These are phyloP conservation scores for Pristionchus japonicus DNA, from an alignment of 2,888 invertebrate species.

Conservation along the genomic window DNA sequence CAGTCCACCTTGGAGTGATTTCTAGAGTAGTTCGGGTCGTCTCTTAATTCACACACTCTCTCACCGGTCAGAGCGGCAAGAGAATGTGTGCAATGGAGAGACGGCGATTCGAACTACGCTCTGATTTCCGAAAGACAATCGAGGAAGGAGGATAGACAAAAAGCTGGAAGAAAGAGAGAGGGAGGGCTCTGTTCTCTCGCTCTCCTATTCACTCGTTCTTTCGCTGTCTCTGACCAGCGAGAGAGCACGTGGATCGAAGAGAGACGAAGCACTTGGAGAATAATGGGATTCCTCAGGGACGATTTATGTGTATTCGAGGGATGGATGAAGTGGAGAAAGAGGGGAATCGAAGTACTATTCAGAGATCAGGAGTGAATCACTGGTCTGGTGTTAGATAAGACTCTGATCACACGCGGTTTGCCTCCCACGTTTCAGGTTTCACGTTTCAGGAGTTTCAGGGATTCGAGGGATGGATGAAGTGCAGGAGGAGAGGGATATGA, in stretches of 20 bases:
- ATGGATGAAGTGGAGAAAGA: neutral
- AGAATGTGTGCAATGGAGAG: too few species aligned
- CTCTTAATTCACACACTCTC: too few species aligned
- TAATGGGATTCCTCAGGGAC: neutral
- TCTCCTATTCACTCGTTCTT: neutral
- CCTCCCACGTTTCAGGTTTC: too few species aligned
- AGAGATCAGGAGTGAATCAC: too few species aligned
- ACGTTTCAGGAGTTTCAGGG: too few species aligned
- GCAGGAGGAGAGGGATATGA: too few species aligned
- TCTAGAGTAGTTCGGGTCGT: too few species aligned
- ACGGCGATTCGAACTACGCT: neutral
- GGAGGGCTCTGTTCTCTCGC: neutral
- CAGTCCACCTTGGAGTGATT: neutral
- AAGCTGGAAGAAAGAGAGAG: neutral
- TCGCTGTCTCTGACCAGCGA: neutral
- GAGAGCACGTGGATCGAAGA: neutral
- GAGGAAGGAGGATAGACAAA: neutral
- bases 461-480: too few species aligned
- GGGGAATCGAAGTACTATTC: too few species aligned
- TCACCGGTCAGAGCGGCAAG: too few species aligned
- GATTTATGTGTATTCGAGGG: neutral
- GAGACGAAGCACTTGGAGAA: neutral
- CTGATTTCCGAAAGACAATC: neutral
- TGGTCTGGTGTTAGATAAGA: too few species aligned
- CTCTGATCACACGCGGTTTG: too few species aligned